Evolutionary conservation across 2,113 vertebrate genomes (phyloP).

Genomic region (Dipodomys merriami): DNA sequence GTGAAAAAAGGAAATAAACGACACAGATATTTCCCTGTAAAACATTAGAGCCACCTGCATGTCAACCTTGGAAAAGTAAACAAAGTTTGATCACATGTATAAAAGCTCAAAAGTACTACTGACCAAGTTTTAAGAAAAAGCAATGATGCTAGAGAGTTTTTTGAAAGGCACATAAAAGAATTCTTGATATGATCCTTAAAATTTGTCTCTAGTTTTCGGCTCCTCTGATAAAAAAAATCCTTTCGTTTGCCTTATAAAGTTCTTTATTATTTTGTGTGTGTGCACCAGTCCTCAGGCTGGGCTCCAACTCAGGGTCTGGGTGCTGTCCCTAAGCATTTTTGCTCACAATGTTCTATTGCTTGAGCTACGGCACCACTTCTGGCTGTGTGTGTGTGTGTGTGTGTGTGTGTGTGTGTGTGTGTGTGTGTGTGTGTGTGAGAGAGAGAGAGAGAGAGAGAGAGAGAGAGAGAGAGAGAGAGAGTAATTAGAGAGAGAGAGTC

Average conservation of each 20-base stretch:
- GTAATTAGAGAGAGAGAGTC: no score
- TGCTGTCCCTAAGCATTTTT: no score
- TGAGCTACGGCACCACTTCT: no score
- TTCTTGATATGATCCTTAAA: background rate
- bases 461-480: no score
- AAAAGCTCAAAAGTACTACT: conserved; percentile 40
- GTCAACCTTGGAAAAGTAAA: conserved; percentile 40
- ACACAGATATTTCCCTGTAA: background rate
- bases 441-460: no score
- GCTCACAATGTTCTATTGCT: no score
- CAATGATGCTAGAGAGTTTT: background rate
- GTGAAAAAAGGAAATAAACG: conserved; percentile 30
- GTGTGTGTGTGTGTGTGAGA: no score
- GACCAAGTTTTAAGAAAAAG: conserved; percentile 5
- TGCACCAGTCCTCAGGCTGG: no score
- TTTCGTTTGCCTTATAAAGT: background rate
- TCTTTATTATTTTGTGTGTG: no score
- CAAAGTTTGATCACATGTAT: conserved; percentile 11
- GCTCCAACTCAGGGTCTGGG: background rate
- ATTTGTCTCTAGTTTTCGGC: background rate
- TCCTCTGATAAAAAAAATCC: background rate
- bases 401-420: no score
- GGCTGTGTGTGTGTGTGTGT: no score
- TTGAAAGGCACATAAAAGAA: background rate
- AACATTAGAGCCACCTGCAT: conserved; percentile 46